Evolutionary conservation across 1,140 invertebrate species (phyloP).

Genomic region (Sitobion miscanthi): DNA sequence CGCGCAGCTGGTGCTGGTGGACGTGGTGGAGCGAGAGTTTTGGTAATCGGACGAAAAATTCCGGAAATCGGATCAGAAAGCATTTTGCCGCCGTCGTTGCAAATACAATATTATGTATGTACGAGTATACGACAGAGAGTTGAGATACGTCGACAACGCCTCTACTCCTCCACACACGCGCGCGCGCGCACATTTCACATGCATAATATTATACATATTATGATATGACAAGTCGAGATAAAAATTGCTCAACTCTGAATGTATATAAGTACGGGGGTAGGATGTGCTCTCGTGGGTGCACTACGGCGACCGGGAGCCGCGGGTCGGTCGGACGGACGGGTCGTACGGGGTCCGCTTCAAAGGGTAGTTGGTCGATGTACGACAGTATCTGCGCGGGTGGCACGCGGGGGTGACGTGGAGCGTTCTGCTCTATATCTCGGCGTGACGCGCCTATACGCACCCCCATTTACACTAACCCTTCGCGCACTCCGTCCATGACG

Average conservation of each 20-base stretch:
- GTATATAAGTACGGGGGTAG: neutral
- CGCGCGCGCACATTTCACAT: neutral
- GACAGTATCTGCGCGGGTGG: neutral
- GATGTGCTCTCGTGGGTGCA: neutral
- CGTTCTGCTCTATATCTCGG: neutral
- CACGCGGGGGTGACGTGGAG: neutral
- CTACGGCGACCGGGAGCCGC: neutral
- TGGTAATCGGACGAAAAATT: neutral
- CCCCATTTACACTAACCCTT: neutral
- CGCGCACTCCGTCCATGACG: neutral
- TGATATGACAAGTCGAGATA: conserved; percentile 8
- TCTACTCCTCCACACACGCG: too few relatives aligned
- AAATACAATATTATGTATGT: neutral
- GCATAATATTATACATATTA: neutral
- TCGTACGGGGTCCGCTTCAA: neutral
- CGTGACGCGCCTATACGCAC: neutral
- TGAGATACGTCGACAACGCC: too few relatives aligned
- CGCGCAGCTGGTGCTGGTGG: neutral
- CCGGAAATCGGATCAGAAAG: neutral
- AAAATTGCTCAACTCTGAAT: neutral
- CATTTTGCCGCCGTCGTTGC: neutral
- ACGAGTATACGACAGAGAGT: neutral
- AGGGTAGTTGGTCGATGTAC: neutral
- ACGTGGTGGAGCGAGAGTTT: neutral
- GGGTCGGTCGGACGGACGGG: neutral